Evolutionary conservation across 2,113 vertebrate species (phyloP), one percentile per base, ranked within the genome.

Genomic region (Laticauda laticaudata): DNA sequence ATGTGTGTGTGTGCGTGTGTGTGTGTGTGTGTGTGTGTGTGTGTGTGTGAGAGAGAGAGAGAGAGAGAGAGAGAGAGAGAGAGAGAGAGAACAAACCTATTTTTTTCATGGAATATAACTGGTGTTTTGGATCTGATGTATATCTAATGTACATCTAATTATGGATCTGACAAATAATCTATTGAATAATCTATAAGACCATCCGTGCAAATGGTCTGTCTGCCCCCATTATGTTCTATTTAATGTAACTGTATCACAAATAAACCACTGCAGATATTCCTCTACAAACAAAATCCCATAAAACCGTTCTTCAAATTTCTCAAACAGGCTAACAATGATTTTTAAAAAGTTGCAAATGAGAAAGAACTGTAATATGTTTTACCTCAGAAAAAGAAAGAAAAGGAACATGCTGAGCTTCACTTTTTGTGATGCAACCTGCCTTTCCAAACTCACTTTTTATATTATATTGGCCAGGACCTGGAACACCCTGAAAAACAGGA

Each of bases 321-420:
- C 43, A 81, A 21, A 75, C 4, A 81, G n/a, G 69, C n/a, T 20
- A 81, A 81, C 5, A 75, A 81, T 18, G 15, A 15, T 81, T 39
- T 18, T 75, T 2, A 0, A 21, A 39, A 81, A 39, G 34, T 8
- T 34, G n/a, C 10, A 54, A 43, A 55, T 88, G 2, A 12, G 21
- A 12, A 81, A 61, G 20, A 64, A 6, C 1, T 39, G 20, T 29
- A 92, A 75, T 21, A 89, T 8, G 12, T 75, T 39, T 75, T 97
- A 95, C 97, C 96, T 97, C 87, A 7, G 94, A 93, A 39, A 96
- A 93, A 91, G 97, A 97, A 94, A 97, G 95, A 93, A 98, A 97
- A 94, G 95, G 95, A 91, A 92, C 92, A 10, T 18, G 86, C 12
- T 93, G 91, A 92, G 86, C 92, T 88, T 93, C 81, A 86, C 64